Evolutionary conservation across 2,888 invertebrate genomes (phyloP), one percentile per base, ranked within the genome.

Genomic region (Caenorhabditis afra): DNA sequence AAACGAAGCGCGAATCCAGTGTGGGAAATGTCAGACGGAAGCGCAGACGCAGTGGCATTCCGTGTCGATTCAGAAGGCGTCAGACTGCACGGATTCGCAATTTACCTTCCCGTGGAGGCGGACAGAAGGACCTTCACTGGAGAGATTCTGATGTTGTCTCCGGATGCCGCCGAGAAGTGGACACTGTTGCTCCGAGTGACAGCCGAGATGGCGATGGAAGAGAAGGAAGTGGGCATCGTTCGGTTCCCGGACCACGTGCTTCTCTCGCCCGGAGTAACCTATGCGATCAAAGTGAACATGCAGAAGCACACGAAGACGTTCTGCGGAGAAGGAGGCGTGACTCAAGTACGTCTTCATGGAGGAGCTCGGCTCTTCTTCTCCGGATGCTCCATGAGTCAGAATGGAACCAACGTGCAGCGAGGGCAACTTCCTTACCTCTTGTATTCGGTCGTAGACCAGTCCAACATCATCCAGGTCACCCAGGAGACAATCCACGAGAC

Each of bases 11-110:
- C 94, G 84, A 94, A 94, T 58, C 93, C 96, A 52, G 95, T 95
- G 0, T 98, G 98, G 98, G 97, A 97, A 91, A 96, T 97, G 0
- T 96, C 97, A 3, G 96, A 96, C 91, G 97, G 97, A 37, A 96
- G 96, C 11, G 96, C 97, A 0, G 98, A 99, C 91, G 97, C 97
- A 0, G 95, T 99, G 12, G 83, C 86, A 1, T 87, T 90, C 53
- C 77, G 84, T 41, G 96, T 97, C 11, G 97, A 98, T 92, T 93
- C 94, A 20, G 93, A 94, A 0, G 97, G 97, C 1, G 94, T 97
- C 55, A 94, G 95, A 23, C 93, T 98, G 47, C 95, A 95, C 35
- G 98, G 84, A 44, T 73, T 84, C 29, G 84, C 80, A 22, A 64
- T 84, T 10, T 84, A 82, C 49, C 50, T 82, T 11, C 73, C 79